phyloP scores from a whole-genome alignment of 2,888 invertebrate genomes.

The Lepidocyrtinus sp. region DNA sequence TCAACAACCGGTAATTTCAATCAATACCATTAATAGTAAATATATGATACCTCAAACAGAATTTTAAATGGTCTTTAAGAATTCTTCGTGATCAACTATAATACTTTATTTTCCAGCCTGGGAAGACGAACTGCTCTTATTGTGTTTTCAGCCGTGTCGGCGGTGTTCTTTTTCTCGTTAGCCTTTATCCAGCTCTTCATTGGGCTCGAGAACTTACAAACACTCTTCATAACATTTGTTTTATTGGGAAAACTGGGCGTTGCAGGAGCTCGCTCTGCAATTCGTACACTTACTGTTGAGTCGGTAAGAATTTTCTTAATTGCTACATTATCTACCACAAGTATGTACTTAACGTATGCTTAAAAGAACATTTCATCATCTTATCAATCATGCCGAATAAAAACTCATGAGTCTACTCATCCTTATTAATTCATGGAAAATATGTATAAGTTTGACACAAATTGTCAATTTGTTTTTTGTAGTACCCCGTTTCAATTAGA shows the following conservation, averaged over 20 bases:
- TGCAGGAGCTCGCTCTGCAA: conserved; percentile 56
- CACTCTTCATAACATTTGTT: conserved; percentile 54
- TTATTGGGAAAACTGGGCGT: conserved; percentile 62
- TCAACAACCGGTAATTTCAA: conserved; percentile 61
- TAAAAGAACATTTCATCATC: no score
- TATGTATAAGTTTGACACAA: no score
- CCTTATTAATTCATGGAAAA: no score
- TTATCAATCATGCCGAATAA: no score
- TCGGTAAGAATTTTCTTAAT: no score
- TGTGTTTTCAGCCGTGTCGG: conserved; percentile 56
- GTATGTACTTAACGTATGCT: no score
- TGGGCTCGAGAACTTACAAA: conserved; percentile 36
- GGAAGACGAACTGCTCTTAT: conserved; percentile 62
- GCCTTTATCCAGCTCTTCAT: conserved; percentile 50
- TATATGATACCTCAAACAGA: neutral
- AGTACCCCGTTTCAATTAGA: conserved; percentile 58
- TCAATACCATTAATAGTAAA: neutral
- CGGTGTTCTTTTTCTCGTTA: conserved; percentile 59
- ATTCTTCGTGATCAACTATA: no score
- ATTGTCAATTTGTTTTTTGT: no score
- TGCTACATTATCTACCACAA: no score
- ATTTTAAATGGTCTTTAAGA: neutral
- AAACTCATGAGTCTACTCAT: no score
- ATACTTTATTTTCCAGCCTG: conserved; percentile 34
- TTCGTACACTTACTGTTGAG: conserved; percentile 48